Base-by-base conservation (phyloP, 2,113 vertebrate species). In the Marmota monax region DNA sequence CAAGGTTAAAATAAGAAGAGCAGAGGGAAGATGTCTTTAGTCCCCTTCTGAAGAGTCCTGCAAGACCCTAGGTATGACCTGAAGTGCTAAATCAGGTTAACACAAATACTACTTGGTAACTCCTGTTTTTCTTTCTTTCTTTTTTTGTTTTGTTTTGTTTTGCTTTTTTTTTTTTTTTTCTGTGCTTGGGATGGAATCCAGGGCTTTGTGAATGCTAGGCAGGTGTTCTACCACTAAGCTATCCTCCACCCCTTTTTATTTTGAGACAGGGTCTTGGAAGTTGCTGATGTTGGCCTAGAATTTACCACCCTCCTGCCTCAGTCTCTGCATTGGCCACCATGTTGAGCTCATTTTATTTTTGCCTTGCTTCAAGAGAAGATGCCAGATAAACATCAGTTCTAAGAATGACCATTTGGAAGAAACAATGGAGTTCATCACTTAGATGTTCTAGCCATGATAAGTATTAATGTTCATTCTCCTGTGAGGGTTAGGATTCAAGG, bases 261-360 rank as follows among this genome's bases (percentile, higher is more conserved):
- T 69, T 34, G 29, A 69, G 67, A 69, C 4, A 17, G 67, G 67
- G 14, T 69, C 67, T 69, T 13, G 4, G 34, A 34, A 69, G 29
- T 69, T 69, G 67, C 67, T 16, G 29, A 69, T 32, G 32, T 34
- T 69, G 5, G 67, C 67, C 32, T 69, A 16, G 32, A 69, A 34
- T 6, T 34, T 69, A 32, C 32, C 14, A 69, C 32, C 67, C 29
- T 34, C 34, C 34, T 70, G 67, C 67, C 34, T n/a, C 5, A n/a
- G 34, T 13, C 67, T 70, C 32, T 13, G 5, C 16, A n/a, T 16
- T 70, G 17, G 16, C 67, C 65, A 18, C 84, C 22, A 10, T 80
- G 86, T 91, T 51, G 39, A 42, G 78, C 53, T 73, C 58, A 27
- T 53, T 53, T 92, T 63, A 87, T 51, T 85, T 96, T 96, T 92